Evolutionary conservation across 2,888 invertebrate species (phyloP), one percentile per base, ranked within the genome.

Genomic region (Congeria kusceri): DNA sequence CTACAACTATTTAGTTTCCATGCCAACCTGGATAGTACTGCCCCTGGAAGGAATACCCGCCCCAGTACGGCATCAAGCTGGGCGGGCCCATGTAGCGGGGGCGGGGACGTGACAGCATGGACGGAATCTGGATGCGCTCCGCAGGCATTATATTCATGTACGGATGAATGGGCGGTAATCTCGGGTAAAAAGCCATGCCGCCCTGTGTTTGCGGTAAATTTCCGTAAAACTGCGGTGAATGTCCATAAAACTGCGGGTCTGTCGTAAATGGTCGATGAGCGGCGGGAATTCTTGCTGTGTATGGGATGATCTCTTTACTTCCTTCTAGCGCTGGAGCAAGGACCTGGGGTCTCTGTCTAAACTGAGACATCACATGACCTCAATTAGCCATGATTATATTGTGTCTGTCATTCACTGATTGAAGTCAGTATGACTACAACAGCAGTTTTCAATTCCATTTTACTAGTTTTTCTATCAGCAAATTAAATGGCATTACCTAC

Each of bases 321-420:
- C 82, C 82, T 56, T 82, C 82, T 15, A 82, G 44, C 1, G 82
- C 82, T n/a, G 82, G 82, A 0, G 82, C 73, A 7, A 68, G 44
- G 13, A 80, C 76, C 3, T 69, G 77, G 0, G 71, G 69, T 58
- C 73, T 46, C 58, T 62, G 56, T 15, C 56, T 56, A 56, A 47
- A 66, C n/a, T 15, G 47, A 23, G 67, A 67, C 73, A 73, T 67
- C 39, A 25, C 39, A 66, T 39, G 39, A 39, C 39, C 39, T 39
- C 39, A 11, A 15, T 1, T 39, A 1, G 39, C 9, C 39, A 9
- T 13, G 39, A 39, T 39, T 11, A 39, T 3, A 5, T 11, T 39
- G 9, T 15, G 15, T 39, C 9, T 9, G 39, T 39, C 11, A 39
- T 3, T 39, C 39, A 39, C n/a, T n/a, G n/a, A n/a, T n/a, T n/a